Percentiles rank a stretch among this genome's conserved stretches.
phyloP scores from a whole-genome alignment of 2,797 vertebrate species.

The Sebastiscus tertius region DNA sequence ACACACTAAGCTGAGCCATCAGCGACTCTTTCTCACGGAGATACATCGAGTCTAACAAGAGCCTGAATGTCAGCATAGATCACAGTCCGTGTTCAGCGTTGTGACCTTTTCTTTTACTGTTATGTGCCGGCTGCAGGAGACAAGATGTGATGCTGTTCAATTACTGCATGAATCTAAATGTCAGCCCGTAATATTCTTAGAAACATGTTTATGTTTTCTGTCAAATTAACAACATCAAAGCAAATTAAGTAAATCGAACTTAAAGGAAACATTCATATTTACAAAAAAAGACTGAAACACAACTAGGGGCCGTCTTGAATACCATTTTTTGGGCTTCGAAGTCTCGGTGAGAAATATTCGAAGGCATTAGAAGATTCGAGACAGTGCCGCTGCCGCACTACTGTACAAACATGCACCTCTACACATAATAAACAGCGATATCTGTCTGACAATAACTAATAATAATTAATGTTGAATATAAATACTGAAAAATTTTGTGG shows the following conservation, averaged over 20 bases:
- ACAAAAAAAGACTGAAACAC: no score
- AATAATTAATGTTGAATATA: no score
- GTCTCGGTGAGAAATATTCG: no score
- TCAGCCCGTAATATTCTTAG: neutral
- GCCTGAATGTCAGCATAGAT: conserved; percentile 9
- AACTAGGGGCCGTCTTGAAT: neutral
- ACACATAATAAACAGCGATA: no score
- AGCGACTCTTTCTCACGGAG: conserved; percentile 12
- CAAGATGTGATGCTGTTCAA: neutral
- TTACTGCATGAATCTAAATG: neutral
- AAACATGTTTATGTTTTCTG: neutral
- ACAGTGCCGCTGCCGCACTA: no score
- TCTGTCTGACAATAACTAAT: no score
- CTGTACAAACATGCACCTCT: no score
- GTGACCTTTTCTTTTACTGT: conserved; percentile 1
- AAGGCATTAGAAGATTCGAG: no score
- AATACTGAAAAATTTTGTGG: no score
- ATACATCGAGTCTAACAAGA: neutral
- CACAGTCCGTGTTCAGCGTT: neutral
- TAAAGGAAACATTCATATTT: neutral
- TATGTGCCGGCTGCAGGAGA: neutral
- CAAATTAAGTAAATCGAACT: neutral
- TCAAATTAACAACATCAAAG: neutral
- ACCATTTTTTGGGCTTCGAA: no score
- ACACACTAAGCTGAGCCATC: conserved; percentile 23